These are phyloP conservation scores for Panzeria rudis DNA, from an alignment of 2,888 invertebrate genomes.

Conservation along the genomic window DNA sequence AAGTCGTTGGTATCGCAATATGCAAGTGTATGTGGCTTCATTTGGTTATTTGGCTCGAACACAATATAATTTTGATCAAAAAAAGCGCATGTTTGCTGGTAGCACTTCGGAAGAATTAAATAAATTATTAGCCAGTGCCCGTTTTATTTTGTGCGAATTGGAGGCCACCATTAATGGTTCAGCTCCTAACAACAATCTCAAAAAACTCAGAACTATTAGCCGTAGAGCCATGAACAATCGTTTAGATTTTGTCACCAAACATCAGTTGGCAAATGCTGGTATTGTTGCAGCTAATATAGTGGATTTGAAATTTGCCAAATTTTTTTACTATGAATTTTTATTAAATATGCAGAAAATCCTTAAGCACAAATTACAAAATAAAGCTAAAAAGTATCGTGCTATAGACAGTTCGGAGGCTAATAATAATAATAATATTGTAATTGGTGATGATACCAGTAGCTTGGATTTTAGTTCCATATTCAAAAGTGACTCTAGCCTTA, in stretches of 20 bases:
- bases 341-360: slow-evolving; percentile 75
- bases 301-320: slow-evolving; percentile 78
- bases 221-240: slow-evolving; percentile 74
- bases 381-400: slow-evolving; percentile 12
- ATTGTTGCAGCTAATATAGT: slow-evolving; percentile 62
- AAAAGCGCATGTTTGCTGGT: slow-evolving; percentile 73
- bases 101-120: slow-evolving; percentile 77
- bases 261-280: slow-evolving; percentile 71
- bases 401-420: slow-evolving; percentile 8
- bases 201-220: slow-evolving; percentile 74
- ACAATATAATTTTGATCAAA: slow-evolving; percentile 77
- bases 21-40: slow-evolving; percentile 81
- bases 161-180: slow-evolving; percentile 81
- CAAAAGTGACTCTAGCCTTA: slow-evolving; percentile 55
- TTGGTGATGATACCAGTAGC: slow-evolving; percentile 54
- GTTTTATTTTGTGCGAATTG: slow-evolving; percentile 80
- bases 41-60: slow-evolving; percentile 78
- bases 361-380: slow-evolving; percentile 23
- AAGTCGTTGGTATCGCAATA: slow-evolving; percentile 79
- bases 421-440: background rate
- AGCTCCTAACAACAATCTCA: slow-evolving; percentile 72
- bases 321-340: slow-evolving; percentile 76
- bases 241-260: slow-evolving; percentile 76
- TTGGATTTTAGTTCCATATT: slow-evolving; percentile 56
- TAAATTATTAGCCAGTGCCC: slow-evolving; percentile 77